Evolutionary conservation across 2,888 invertebrate species (phyloP).

Genomic region (Rhogogaster chlorosoma): DNA sequence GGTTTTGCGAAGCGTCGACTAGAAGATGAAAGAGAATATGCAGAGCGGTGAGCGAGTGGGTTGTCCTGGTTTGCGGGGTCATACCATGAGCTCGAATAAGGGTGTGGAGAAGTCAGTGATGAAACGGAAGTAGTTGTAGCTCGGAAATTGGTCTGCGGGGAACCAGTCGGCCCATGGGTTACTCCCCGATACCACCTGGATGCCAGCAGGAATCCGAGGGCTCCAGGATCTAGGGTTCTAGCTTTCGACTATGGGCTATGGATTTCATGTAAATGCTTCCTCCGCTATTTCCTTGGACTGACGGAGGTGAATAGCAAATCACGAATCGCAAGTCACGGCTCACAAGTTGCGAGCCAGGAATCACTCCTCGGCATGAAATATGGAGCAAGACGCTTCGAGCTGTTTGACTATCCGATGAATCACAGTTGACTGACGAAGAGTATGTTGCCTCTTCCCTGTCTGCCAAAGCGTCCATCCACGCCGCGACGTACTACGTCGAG

Average conservation of each 20-base stretch:
- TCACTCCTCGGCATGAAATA: conserved; percentile 34
- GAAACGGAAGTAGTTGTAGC: conserved; percentile 49
- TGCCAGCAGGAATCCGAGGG: background rate
- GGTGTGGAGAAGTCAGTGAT: conserved; percentile 15
- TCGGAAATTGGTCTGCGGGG: conserved; percentile 49
- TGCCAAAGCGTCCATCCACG: background rate
- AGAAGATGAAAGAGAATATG: conserved; percentile 38
- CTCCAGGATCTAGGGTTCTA: background rate
- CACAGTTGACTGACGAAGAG: conserved; percentile 40
- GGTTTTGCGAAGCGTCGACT: conserved; percentile 38
- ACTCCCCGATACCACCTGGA: conserved; percentile 7
- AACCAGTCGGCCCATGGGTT: conserved; percentile 19
- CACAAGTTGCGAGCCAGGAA: conserved; percentile 9
- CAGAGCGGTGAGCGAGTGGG: conserved; percentile 13
- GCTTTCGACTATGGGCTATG: conserved; percentile 36
- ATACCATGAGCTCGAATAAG: background rate
- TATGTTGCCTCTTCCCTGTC: background rate
- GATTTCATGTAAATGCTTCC: conserved; percentile 50
- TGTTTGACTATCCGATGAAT: conserved; percentile 42
- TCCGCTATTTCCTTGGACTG: conserved; percentile 45
- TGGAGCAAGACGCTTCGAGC: conserved; percentile 15
- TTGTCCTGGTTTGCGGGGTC: conserved; percentile 12
- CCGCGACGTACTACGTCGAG: background rate
- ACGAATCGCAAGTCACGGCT: conserved; percentile 20
- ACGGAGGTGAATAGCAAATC: conserved; percentile 44